Conservation (phyloP, 2,113 vertebrate genomes). For the Tupaia tana region DNA sequence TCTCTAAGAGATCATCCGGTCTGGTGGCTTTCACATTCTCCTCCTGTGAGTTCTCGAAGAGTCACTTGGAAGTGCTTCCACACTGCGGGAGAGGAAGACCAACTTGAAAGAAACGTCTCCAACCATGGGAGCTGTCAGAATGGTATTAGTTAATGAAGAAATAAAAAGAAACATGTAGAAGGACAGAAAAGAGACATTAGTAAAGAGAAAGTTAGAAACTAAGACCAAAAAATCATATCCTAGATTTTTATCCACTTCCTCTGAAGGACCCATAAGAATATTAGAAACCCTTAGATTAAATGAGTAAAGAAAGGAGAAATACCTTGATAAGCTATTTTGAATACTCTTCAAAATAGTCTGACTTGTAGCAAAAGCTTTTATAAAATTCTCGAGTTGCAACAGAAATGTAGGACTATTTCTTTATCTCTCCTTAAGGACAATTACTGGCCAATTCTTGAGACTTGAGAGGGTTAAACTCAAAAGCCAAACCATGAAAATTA, state of each 20-base stretch:
- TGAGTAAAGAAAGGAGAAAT: background rate
- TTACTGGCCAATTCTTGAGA: background rate
- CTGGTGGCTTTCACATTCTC: background rate
- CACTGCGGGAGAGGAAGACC: background rate
- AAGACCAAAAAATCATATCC: background rate
- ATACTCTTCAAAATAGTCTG: background rate
- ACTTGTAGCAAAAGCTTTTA: background rate
- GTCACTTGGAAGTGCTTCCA: background rate
- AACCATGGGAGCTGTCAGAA: background rate
- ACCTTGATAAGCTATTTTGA: background rate
- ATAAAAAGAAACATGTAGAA: background rate
- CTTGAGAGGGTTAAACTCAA: conserved; percentile 46
- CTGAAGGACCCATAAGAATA: background rate
- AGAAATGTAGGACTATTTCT: background rate
- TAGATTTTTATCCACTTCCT: conserved; percentile 1
- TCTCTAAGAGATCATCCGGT: background rate
- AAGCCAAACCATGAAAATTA: conserved; percentile 45
- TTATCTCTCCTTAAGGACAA: background rate
- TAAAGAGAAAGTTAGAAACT: background rate
- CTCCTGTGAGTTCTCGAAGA: background rate
- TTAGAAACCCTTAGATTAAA: background rate
- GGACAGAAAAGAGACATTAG: background rate
- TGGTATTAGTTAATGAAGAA: background rate
- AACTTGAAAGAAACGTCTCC: background rate
- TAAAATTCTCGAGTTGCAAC: conserved; percentile 33